Base-by-base conservation (phyloP, 2,888 invertebrate species). In the Drymonia ruficornis region DNA sequence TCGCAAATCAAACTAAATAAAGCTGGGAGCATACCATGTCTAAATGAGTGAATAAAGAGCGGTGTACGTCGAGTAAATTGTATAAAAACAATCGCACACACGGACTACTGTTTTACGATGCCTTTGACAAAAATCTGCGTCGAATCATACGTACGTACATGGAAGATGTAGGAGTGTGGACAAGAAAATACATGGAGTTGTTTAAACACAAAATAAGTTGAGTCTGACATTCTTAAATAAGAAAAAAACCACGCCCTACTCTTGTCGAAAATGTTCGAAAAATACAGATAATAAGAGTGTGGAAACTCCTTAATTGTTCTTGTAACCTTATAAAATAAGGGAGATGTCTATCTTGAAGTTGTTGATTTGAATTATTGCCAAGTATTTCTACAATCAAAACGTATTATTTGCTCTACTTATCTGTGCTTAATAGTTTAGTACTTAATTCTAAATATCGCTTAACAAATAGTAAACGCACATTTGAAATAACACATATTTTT, bases 81-180 rank as follows among this genome's bases (percentile, higher is more conserved):
- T 91, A 88, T 87, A 90, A 91, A 91, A 91, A 91, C 91, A 91
- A 89, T 89, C 82, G 87, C 70, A 77, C 78, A 78, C 76, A 75
- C 77, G 78, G 80, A 75, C 78, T 76, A 82, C 80, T 89, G 89
- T 89, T 91, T 89, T 89, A 88, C 87, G 85, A 87, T 80, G 86
- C 84, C 86, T 87, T 91, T 89, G 86, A 89, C 87, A 81, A 86
- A 71, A 89, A 89, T 89, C 89, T 85, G 86, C 81, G 83, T 86
- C 83, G 86, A 88, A 89, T 89, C 87, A 86, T 85, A 89, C 85
- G 84, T 78, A 84, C 85, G 84, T 85, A 87, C 86, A 89, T 89
- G 87, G 87, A 90, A 89, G 87, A 87, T 80, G 80, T 79, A 76
- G 72, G 72, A 78, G 74, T 73, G 71, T 44, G 76, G 58, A 76